A percentile compares a stretch with the other conserved stretches of the same genome.
phyloP scores from a whole-genome alignment of 2,797 vertebrate species.

The Anguilla obscura region DNA sequence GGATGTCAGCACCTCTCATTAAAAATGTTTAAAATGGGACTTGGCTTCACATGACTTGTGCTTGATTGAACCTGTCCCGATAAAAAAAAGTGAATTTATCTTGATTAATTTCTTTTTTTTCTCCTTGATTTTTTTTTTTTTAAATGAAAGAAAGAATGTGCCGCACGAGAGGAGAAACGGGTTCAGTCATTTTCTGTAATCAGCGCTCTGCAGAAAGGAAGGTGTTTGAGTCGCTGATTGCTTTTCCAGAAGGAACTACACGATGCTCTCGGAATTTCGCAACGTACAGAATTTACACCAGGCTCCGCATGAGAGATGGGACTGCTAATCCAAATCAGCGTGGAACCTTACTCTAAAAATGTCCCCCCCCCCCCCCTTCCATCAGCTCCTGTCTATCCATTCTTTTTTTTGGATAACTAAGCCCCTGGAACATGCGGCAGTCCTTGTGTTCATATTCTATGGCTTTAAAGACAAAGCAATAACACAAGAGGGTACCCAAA shows the following conservation, averaged over 20 bases:
- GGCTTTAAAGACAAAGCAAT: background rate
- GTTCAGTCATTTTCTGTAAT: slow-evolving; percentile 61
- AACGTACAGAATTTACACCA: slow-evolving; percentile 56
- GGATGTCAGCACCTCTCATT: background rate
- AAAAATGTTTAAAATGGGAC: background rate
- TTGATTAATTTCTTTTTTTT: slow-evolving; percentile 64
- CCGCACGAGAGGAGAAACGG: slow-evolving; percentile 59
- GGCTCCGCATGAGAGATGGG: slow-evolving; percentile 53
- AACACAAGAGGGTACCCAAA: background rate
- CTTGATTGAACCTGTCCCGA: background rate
- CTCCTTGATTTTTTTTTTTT: slow-evolving; percentile 58
- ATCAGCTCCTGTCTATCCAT: slow-evolving; percentile 22
- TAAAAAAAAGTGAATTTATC: slow-evolving; percentile 61
- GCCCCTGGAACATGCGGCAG: background rate
- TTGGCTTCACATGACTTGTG: slow-evolving; percentile 11
- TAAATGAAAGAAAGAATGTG: slow-evolving; percentile 51
- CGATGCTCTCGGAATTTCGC: slow-evolving; percentile 46
- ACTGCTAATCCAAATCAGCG: slow-evolving; percentile 48
- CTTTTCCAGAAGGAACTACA: slow-evolving; percentile 58
- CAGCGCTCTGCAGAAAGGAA: slow-evolving; percentile 59
- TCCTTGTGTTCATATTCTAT: background rate
- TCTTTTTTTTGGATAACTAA: slow-evolving; percentile 34
- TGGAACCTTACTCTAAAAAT: slow-evolving; percentile 40
- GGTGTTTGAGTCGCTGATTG: slow-evolving; percentile 58
- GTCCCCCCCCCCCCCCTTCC: slow-evolving; percentile 31